Evolutionary conservation across 2,113 vertebrate species (phyloP), one percentile per base, ranked within the genome.

Genomic region (Patagioenas fasciata): DNA sequence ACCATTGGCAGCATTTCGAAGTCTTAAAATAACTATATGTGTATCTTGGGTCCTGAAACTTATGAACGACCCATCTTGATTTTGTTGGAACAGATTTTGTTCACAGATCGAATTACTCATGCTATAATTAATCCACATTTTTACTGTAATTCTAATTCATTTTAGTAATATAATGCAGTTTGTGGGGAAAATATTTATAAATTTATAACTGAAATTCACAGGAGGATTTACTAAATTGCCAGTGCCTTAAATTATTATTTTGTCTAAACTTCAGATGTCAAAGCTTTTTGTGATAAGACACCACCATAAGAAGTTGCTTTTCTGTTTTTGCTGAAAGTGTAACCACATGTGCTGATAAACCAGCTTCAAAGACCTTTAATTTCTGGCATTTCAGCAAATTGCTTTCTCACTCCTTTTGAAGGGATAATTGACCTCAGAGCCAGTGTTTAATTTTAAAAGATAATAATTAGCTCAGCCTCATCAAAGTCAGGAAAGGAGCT

Each of bases 351-450:
- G 47, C 77, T 65, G 95, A 90, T 88, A 92, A 96, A 91, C 31
- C 57, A 65, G 38, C 91, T 92, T 97, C 96, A 94, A 94, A 96
- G 80, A 61, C 54, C 51, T 80, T 91, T 86, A 91, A 66, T 92
- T 96, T 95, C 53, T 95, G 64, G 29, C 24, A n/a, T 96, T 94
- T 81, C 71, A 94, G 71, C 85, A 84, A 97, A 95, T 93, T 92
- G 93, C 96, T 96, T 94, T 91, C 89, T 91, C 89, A 64, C 94
- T 90, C 85, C 58, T 94, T 96, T 94, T 91, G 88, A 97, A 96
- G 89, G 88, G 58, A 87, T 92, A 93, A 95, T 94, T 96, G 93
- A 96, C 89, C 86, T 94, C 71, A 72, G 53, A 92, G 72, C 54
- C 82, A 79, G 31, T 80, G 83, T 85, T 96, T 97, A 94, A 93